Base-by-base conservation (phyloP, 2,113 vertebrate genomes). In the Oncorhynchus masou region DNA sequence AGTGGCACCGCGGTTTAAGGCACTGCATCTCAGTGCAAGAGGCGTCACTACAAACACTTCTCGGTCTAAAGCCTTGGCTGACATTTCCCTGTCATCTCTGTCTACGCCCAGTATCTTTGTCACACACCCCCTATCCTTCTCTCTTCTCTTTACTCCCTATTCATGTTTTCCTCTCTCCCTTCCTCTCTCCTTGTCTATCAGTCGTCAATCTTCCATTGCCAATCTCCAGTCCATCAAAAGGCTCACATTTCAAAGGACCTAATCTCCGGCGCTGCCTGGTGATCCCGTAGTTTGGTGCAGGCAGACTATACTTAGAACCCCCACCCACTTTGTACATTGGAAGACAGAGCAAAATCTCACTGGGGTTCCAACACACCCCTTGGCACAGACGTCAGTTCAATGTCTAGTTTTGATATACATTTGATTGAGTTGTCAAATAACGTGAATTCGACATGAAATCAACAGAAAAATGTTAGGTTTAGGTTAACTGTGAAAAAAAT, bases 181-280 rank as follows among this genome's bases (percentile, higher is more conserved):
- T 77, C 79, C 83, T 81, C 70, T 25, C 75, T 65, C 12, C 39
- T 71, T 83, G 77, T 88, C 83, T 85, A 77, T 86, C 82, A 76
- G 54, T 75, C 74, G 80, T 86, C 86, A 80, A 76, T 87, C 84
- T 81, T 86, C 81, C 76, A 71, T 62, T 51, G 66, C 74, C 86
- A 79, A 72, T 73, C 81, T 76, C 75, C 70, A 75, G 82, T 83
- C 83, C 88, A 86, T 93, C 91, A 91, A 89, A 90, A 81, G 82
- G 77, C 82, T 90, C 75, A 20, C 29, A 80, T 91, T 92, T 92
- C 85, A 88, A 90, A 81, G 73, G 79, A 80, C 69, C 19, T 75
- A 78, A 84, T 89, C 83, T 85, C 76, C 64, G 24, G 64, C 49
- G 81, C 77, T 51, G 78, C 77, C 82, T 68, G 22, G 73, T 74